A percentile compares a stretch with the other conserved stretches of the same genome.
Evolutionary conservation across 2,797 vertebrate genomes (phyloP).

Genomic region (Eurystomus glaucurus): DNA sequence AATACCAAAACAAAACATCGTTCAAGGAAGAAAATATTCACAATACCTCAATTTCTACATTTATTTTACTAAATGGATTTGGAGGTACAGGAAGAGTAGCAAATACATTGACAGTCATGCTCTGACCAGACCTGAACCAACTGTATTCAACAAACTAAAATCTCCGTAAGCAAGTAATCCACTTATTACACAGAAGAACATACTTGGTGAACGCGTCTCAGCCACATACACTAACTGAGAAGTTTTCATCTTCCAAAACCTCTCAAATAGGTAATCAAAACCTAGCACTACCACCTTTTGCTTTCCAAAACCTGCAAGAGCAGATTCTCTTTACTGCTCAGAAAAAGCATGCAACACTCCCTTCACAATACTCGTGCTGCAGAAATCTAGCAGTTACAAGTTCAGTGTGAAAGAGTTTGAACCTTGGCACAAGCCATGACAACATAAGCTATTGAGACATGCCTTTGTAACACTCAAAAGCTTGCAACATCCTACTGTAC

Average conservation of each 20-base stretch:
- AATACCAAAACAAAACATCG: neutral
- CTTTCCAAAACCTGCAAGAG: neutral
- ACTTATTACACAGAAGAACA: neutral
- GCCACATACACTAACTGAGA: neutral
- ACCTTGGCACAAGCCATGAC: neutral
- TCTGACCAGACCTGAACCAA: neutral
- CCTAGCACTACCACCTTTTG: neutral
- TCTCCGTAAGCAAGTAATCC: neutral
- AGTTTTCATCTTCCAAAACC: neutral
- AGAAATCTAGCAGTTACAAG: neutral
- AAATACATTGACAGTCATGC: neutral
- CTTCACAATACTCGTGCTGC: neutral
- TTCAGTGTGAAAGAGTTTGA: neutral
- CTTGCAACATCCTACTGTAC: neutral
- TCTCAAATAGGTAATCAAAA: neutral
- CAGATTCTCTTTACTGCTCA: neutral
- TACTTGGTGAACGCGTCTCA: neutral
- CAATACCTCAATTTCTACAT: neutral
- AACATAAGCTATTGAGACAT: neutral
- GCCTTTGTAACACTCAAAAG: neutral
- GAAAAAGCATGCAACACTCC: neutral
- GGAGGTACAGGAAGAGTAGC: rapidly evolving
- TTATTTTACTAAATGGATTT: neutral
- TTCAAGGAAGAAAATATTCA: neutral
- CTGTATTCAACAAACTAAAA: neutral